phyloP scores from a whole-genome alignment of 2,797 vertebrate genomes.

The Ficedula albicollis region DNA sequence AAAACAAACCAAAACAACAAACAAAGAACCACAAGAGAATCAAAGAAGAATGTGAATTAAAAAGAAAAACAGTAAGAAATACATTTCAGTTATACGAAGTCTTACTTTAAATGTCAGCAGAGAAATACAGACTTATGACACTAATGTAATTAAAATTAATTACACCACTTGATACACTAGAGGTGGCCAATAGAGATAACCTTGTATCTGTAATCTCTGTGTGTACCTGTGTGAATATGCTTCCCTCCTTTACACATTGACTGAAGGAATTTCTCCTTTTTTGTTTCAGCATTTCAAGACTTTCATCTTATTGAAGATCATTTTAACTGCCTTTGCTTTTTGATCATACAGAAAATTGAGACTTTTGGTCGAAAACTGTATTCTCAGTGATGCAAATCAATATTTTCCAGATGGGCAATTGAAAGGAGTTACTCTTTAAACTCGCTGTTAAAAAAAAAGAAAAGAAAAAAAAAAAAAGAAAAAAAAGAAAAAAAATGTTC shows the following conservation, averaged over 20 bases:
- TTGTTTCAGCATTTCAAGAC: background rate
- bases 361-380: background rate
- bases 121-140: background rate
- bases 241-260: background rate
- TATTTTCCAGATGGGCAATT: background rate
- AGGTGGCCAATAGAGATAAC: background rate
- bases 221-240: background rate
- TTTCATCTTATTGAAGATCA: background rate
- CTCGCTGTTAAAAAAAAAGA: background rate
- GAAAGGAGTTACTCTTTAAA: background rate
- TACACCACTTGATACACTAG: background rate
- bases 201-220: background rate
- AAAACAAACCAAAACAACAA: too few relatives aligned
- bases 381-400: background rate
- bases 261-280: background rate
- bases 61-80: background rate
- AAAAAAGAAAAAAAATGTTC: rapidly evolving
- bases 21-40: background rate
- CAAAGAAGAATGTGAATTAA: background rate
- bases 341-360: background rate
- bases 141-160: background rate
- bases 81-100: background rate
- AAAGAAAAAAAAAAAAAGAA: too few relatives aligned
- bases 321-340: background rate
- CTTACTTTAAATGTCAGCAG: background rate